Conservation (phyloP, 1,140 invertebrate genomes). For the Rhagoletis pomonella region DNA sequence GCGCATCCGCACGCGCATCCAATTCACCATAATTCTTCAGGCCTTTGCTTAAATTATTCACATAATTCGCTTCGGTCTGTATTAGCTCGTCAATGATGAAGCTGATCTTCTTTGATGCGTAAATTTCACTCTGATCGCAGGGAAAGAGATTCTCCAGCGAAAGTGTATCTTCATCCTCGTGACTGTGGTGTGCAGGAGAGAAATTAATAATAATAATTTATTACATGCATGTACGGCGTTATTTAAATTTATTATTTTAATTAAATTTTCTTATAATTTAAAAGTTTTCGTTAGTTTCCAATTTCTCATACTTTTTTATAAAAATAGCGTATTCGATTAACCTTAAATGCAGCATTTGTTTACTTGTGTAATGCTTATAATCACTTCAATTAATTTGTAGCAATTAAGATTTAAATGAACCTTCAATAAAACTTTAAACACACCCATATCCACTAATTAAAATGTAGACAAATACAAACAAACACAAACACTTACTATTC, state of each 20-base stretch:
- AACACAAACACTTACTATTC: constrained; percentile 70
- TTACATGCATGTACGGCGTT: background rate
- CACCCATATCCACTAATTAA: background rate
- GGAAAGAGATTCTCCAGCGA: constrained; percentile 72
- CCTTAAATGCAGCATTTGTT: background rate
- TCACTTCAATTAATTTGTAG: background rate
- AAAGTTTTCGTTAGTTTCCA: background rate
- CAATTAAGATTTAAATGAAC: background rate
- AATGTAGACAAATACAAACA: constrained; percentile 28
- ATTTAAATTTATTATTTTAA: background rate
- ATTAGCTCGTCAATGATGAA: constrained; percentile 72
- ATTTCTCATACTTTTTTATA: too few species aligned
- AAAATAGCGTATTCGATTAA: background rate
- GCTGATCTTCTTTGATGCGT: constrained; percentile 71
- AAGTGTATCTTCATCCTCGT: constrained; percentile 71
- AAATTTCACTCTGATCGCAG: constrained; percentile 72
- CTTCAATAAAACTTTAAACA: background rate
- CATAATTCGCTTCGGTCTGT: constrained; percentile 72
- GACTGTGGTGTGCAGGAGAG: constrained; percentile 58
- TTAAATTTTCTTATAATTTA: background rate
- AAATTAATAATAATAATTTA: background rate
- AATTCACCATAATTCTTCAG: constrained; percentile 67
- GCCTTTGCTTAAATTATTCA: constrained; percentile 69
- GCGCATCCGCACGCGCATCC: constrained; percentile 62
- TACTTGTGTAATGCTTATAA: background rate